Percentiles rank a stretch among this genome's conserved stretches.
Evolutionary conservation across 2,797 vertebrate species (phyloP).

Genomic region (Potorous gilbertii): DNA sequence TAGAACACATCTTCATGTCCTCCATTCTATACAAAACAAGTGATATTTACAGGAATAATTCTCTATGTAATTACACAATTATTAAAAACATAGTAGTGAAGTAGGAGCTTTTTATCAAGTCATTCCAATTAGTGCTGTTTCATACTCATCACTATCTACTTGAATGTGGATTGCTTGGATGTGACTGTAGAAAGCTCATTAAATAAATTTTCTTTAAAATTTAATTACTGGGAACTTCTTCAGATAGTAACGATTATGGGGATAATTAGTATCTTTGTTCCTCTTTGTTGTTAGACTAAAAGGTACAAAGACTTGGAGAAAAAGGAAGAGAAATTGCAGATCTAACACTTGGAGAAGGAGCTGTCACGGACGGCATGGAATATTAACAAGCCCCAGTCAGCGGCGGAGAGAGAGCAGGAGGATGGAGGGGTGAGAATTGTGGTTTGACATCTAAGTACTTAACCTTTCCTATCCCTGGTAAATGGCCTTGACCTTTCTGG

Average conservation of each 20-base stretch:
- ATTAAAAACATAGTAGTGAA: constrained; percentile 85
- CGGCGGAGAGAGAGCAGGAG: constrained; percentile 17
- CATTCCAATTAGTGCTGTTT: constrained; percentile 86
- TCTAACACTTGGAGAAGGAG: constrained; percentile 78
- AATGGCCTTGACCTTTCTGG: constrained; percentile 37
- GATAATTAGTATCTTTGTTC: constrained; percentile 86
- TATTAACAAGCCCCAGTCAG: constrained; percentile 74
- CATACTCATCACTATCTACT: constrained; percentile 85
- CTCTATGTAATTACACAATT: constrained; percentile 86
- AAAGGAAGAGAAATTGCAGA: constrained; percentile 83
- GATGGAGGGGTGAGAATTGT: constrained; percentile 70
- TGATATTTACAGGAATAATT: constrained; percentile 83
- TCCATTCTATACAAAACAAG: constrained; percentile 82
- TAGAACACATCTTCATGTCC: constrained; percentile 75
- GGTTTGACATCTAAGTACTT: constrained; percentile 70
- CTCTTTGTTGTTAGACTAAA: constrained; percentile 83
- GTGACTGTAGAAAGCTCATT: constrained; percentile 84
- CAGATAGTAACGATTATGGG: constrained; percentile 83
- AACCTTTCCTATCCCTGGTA: constrained; percentile 66
- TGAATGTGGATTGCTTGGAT: constrained; percentile 83
- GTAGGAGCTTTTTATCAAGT: constrained; percentile 85
- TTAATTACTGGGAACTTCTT: constrained; percentile 87
- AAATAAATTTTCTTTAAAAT: constrained; percentile 86
- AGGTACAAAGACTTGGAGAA: constrained; percentile 83
- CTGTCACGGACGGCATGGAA: constrained; percentile 68